Evolutionary conservation across 2,113 vertebrate species (phyloP), one percentile per base, ranked within the genome.

Genomic region (Bujurquina vittata): DNA sequence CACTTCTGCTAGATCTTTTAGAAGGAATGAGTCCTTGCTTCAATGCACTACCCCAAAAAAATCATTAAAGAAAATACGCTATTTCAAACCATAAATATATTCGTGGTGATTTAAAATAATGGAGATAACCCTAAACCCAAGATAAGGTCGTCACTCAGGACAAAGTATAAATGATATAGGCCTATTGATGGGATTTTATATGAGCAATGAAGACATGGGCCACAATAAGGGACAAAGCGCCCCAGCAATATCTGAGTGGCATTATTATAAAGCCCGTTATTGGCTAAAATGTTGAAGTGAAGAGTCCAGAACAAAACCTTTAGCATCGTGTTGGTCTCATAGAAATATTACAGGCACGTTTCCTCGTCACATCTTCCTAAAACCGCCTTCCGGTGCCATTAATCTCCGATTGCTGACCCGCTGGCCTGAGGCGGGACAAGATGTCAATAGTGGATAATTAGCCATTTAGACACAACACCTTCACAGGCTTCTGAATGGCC

Each of bases 401-500:
- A 86, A 94, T 93, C 91, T 87, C 81, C 40, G 29, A 81, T 78
- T 84, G 82, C 84, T 93, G 91, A 92, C 92, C 90, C 67, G 7
- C 5, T 93, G 93, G 92, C 92, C 90, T 56, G 80, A 90, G 91
- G 93, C 81, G 85, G 92, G 89, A 86, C 90, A 77, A 87, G 84
- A 91, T 87, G 93, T 95, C 94, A 94, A 89, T 94, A 86, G 7
- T 59, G 89, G 92, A 91, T 94, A 89, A 94, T 92, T 92, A 93
- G 87, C 73, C 75, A 23, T 90, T 91, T 91, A 87, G 86, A 69
- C 58, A 84, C 63, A 85, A 92, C 88, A 86, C 86, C 81, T 86
- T 63, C 5, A 86, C 77, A 83, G 60, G 77, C 31, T 15, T 63
- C 26, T 61, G 75, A 22, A 22, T 12, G n/a, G 20, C 69, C 46